phyloP scores from a whole-genome alignment of 2,797 vertebrate genomes.

The Eurystomus glaucurus region DNA sequence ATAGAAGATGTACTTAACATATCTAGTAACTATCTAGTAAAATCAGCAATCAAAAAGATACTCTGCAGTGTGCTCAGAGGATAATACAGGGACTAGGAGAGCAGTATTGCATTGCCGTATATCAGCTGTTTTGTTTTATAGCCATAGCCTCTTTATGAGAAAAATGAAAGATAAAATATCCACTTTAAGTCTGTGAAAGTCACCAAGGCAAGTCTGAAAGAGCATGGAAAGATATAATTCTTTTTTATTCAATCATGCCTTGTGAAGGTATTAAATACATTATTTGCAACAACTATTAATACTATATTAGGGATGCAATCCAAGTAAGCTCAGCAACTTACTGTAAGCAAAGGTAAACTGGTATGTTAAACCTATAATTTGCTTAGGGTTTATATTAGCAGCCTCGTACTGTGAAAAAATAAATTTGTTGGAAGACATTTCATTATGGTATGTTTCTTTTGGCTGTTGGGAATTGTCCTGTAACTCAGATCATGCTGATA shows the following conservation, averaged over 20 bases:
- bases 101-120: not conserved
- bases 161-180: not conserved
- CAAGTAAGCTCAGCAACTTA: not conserved
- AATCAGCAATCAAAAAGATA: not conserved
- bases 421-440: not conserved
- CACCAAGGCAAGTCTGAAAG: not conserved
- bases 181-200: rapidly evolving
- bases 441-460: not conserved
- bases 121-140: not conserved
- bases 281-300: not conserved
- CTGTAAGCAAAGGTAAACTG: not conserved
- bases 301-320: not conserved
- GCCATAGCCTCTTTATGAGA: not conserved
- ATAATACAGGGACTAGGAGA: not conserved
- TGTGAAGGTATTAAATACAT: not conserved
- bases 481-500: not conserved
- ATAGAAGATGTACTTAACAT: not conserved
- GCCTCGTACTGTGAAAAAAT: not conserved
- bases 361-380: not conserved
- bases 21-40: too few species aligned
- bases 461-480: not conserved
- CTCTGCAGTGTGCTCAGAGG: not conserved
- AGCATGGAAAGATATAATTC: not conserved
- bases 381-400: not conserved
- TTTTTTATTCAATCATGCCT: not conserved